These are phyloP conservation scores for Trimorus sp. DNA, from an alignment of 2,888 invertebrate genomes.

Conservation along the genomic window DNA sequence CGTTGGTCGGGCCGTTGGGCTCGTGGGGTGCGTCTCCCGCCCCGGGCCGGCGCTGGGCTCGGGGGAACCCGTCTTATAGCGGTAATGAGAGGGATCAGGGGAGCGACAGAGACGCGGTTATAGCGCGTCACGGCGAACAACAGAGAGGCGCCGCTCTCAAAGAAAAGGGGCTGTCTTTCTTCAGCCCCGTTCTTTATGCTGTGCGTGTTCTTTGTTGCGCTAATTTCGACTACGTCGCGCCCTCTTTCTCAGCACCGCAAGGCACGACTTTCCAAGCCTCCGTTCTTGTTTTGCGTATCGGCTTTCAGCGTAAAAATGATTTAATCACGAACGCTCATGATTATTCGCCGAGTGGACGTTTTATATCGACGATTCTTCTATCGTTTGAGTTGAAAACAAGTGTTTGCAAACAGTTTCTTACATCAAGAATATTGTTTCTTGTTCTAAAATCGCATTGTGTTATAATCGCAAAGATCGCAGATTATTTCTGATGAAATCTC, in stretches of 20 bases:
- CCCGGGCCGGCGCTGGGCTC: conserved; percentile 39
- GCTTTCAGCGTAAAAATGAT: conserved; percentile 38
- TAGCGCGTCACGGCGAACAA: not conserved
- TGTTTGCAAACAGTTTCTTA: no score
- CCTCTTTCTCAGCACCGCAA: conserved; percentile 1
- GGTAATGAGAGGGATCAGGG: conserved; percentile 51
- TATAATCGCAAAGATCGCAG: no score
- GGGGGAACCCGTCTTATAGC: conserved; percentile 57
- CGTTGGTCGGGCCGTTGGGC: no score
- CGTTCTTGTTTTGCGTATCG: conserved; percentile 34
- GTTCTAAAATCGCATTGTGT: no score
- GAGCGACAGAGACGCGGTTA: conserved; percentile 21
- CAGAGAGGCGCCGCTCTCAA: conserved; percentile 5
- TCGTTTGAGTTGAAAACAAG: not conserved
- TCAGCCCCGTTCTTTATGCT: conserved; percentile 56
- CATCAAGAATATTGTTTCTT: no score
- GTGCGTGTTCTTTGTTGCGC: conserved; percentile 22
- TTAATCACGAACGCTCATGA: conserved; percentile 26
- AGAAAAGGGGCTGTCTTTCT: conserved; percentile 52
- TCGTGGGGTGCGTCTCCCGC: no score
- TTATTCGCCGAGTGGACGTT: conserved; percentile 3
- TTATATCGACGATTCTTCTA: not conserved
- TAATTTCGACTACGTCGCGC: not conserved
- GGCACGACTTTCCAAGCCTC: conserved; percentile 20
- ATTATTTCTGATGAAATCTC: no score